Base-by-base conservation (phyloP, 2,797 vertebrate species). In the Tinamus major region DNA sequence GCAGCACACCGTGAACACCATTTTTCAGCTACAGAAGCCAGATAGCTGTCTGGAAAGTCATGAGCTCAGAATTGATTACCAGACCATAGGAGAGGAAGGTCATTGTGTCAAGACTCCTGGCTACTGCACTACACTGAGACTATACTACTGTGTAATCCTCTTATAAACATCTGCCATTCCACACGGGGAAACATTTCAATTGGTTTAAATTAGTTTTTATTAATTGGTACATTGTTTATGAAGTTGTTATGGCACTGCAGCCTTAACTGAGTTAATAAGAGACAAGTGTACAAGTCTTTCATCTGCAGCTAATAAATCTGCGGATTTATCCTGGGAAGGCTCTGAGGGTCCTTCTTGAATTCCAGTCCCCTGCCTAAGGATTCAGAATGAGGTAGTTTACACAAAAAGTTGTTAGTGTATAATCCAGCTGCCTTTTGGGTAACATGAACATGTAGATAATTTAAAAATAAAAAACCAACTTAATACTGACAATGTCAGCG, bases 21-120 rank as follows among this genome's bases (percentile, higher is more conserved):
- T 7, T 33, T 61, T 94, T 92, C 67, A 94, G 71, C 89, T 84
- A 42, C 0, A 0, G 68, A 62, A 93, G 85, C 68, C 79, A 85
- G 58, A 83, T 59, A 86, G 67, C 51, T 79, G 74, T 56, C 91
- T 88, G 70, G 51, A 84, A 74, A 93, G 82, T 64, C 58, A 46
- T n/a, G 77, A 84, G 48, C 62, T 91, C 75, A 64, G 77, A 94
- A 89, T 1, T 79, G 91, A 92, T 88, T 81, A 90, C 79, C 75
- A 71, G 92, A 85, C 61, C 0, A 0, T 56, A 70, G 68, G 78
- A 88, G 90, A 4, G 3, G 77, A 84, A 88, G 88, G 90, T 87
- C 88, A 35, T 71, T 68, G 79, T 81, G 78, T 71, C 88, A 79
- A 74, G 68, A 59, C 71, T 82, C 83, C 75, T 44, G 64, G 74